Base-by-base conservation (phyloP, 2,113 vertebrate species). In the Forbesichthys agassizii region DNA sequence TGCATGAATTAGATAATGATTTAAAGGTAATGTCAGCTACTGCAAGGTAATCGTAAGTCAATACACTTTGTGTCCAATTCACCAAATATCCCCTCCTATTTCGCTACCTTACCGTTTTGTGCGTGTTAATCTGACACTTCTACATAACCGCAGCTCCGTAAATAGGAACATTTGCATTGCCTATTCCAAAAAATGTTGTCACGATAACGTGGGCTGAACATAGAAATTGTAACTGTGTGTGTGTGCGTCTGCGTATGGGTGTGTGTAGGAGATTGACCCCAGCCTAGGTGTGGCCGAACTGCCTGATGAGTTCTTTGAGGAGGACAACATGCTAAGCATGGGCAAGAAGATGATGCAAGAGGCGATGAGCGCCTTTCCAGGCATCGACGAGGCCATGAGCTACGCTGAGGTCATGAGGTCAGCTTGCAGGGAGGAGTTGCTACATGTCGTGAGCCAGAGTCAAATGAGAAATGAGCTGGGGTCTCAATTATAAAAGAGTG, bases 331-430 rank as follows among this genome's bases (percentile, higher is more conserved):
- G 96, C 90, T 98, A 51, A 97, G 95, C 86, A 96, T 98, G 97
- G 96, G 97, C 55, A 98, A 98, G 86, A 98, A 97, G 84, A 98
- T 98, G 97, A 98, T 98, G 96, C 97, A 98, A 87, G 96, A 98
- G 73, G 96, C 96, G 42, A 97, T 98, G 96, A 98, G 96, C 0
- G 96, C 96, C 18, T 98, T 98, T 87, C 96, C 96, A 0, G 96
- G 96, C 71, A 98, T 98, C 0, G 96, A 97, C 0, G 96, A 98
- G 80, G 96, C 96, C 77, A 98, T 98, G 96, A 98, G 96, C 90
- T 98, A 98, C 0, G 96, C 96, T 0, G 96, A 98, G 83, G 96
- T 98, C 82, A 98, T 97, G 96, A 96, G 96, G 96, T 98, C 78
- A 88, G 93, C 47, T 4, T 5, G 13, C 10, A 42, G n/a, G 18